Evolutionary conservation across 2,797 vertebrate genomes (phyloP), one percentile per base, ranked within the genome.

Genomic region (Bradypus variegatus): DNA sequence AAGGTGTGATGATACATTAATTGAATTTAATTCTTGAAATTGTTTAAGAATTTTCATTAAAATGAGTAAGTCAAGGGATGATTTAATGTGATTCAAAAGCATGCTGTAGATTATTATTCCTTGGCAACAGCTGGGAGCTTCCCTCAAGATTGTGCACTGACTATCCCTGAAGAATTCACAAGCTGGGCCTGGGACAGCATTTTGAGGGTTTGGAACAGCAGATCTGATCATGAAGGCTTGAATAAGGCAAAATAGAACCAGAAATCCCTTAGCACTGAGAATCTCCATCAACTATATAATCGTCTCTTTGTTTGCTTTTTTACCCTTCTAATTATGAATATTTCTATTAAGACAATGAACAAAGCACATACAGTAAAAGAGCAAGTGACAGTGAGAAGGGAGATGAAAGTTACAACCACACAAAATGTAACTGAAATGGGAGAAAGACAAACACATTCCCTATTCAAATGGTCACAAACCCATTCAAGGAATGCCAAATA

Each of bases 271-370:
- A 89, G 90, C 65, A 18, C 55, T 10, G 80, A 90, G 93, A 60
- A 14, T 79, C 93, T 75, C 84, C 45, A 36, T 29, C 75, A 10
- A 53, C 27, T 29, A 31, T 5, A 95, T 77, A 96, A 92, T 84
- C 78, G 86, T 67, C 31, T 79, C 88, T 91, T 93, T 96, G 92
- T 96, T 75, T 62, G 85, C 23, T 79, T 86, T 70, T 48, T 50
- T 8, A 19, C 33, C 65, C 36, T 19, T 72, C 79, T 90, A 69
- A 70, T 73, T 72, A 82, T 72, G 86, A 94, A 79, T 87, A 93
- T 91, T 91, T 88, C 86, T 80, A 33, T 90, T 23, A 93, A 94
- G 84, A 95, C 95, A 94, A 93, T 16, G 45, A 83, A 96, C 96
- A 96, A 93, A 94, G 94, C 83, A 38, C 50, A 36, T 77, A 88